Evolutionary conservation across 2,888 invertebrate species (phyloP).

Genomic region (Petrolisthes cinctipes): DNA sequence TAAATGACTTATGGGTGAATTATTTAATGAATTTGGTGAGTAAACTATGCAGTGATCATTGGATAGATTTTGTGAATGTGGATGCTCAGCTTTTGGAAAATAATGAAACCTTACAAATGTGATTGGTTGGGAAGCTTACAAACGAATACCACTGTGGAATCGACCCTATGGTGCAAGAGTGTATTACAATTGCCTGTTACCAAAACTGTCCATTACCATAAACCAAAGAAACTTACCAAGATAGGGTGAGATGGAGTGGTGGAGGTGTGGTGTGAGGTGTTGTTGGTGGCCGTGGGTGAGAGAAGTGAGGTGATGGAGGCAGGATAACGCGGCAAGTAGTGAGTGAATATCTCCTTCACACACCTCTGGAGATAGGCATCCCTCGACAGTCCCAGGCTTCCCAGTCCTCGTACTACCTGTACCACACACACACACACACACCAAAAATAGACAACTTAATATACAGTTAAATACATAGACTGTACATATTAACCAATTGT

Average conservation of each 20-base stretch:
- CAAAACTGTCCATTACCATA: background rate
- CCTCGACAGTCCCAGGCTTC: slow-evolving; percentile 27
- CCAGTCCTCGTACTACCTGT: slow-evolving; percentile 56
- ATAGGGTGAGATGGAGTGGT: slow-evolving; percentile 20
- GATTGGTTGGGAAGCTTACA: too few relatives aligned
- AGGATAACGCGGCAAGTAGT: slow-evolving; percentile 55
- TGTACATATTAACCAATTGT: too few relatives aligned
- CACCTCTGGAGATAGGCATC: slow-evolving; percentile 54
- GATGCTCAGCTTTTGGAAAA: too few relatives aligned
- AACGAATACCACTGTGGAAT: too few relatives aligned
- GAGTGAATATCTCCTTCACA: slow-evolving; percentile 50
- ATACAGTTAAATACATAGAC: too few relatives aligned
- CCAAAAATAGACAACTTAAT: background rate
- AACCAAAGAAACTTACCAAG: background rate
- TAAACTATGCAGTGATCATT: too few relatives aligned
- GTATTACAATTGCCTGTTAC: background rate
- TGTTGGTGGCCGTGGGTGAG: slow-evolving; percentile 15
- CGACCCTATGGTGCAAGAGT: too few relatives aligned
- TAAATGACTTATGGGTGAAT: too few relatives aligned
- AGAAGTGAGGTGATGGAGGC: slow-evolving; percentile 19
- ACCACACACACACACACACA: background rate
- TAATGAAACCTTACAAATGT: too few relatives aligned
- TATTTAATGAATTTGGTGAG: too few relatives aligned
- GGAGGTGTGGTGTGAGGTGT: slow-evolving; percentile 30
- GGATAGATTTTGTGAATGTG: too few relatives aligned